phyloP scores from a whole-genome alignment of 2,113 vertebrate genomes.

The Sinocyclocheilus maitianheensis region DNA sequence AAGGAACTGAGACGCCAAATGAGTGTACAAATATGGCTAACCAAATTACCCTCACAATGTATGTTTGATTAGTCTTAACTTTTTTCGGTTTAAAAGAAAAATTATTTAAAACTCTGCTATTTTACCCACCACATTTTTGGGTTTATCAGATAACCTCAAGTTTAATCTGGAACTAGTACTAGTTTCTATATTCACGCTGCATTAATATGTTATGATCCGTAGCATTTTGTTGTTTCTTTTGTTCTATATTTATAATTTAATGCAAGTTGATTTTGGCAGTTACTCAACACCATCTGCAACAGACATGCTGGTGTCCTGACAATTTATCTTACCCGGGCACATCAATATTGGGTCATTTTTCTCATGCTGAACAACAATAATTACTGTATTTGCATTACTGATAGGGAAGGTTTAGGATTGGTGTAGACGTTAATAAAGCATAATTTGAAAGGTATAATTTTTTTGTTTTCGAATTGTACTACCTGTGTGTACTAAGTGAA shows the following conservation, averaged over 20 bases:
- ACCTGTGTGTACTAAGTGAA: no score
- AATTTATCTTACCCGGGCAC: no score
- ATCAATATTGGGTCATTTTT: no score
- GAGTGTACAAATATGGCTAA: neutral
- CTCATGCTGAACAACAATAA: no score
- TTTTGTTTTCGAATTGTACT: no score
- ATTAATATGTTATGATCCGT: neutral
- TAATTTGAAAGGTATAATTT: no score
- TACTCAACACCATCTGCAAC: neutral
- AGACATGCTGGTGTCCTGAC: neutral
- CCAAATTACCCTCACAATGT: neutral
- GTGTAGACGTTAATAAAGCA: no score
- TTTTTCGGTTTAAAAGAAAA: neutral
- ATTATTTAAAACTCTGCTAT: neutral
- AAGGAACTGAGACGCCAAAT: neutral
- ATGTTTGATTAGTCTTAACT: neutral
- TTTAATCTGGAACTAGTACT: no score
- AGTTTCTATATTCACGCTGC: neutral
- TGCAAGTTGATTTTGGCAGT: neutral
- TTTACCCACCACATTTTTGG: neutral
- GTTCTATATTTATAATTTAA: neutral
- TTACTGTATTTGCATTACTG: no score
- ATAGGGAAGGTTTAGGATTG: no score
- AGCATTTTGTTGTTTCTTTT: neutral
- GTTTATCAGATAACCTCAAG: no score